phyloP scores from a whole-genome alignment of 2,113 vertebrate species.

The Tachycineta bicolor region DNA sequence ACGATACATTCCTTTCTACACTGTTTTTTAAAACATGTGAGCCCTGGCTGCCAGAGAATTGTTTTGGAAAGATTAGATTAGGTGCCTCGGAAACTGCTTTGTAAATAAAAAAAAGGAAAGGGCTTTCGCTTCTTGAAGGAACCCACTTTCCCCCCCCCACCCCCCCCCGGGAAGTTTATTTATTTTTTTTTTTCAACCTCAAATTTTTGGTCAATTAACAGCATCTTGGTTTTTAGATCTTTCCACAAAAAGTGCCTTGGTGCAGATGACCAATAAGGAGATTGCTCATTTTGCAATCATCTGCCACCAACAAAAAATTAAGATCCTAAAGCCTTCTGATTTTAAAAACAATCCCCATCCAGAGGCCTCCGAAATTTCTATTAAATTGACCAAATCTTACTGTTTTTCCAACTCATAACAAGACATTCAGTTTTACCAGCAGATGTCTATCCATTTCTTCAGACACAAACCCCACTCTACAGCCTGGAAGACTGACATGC shows the following conservation, averaged over 20 bases:
- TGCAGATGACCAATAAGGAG: not conserved
- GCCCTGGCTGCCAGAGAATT: not conserved
- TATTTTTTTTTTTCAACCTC: not conserved
- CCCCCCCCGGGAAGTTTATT: not conserved
- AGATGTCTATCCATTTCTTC: not conserved
- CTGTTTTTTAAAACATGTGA: not conserved
- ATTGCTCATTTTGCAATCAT: not conserved
- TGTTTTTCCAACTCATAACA: not conserved
- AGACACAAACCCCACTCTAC: not conserved
- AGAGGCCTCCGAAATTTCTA: not conserved
- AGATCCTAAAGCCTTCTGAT: not conserved
- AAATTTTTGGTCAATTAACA: not conserved
- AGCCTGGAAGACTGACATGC: not conserved
- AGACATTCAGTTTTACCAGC: not conserved
- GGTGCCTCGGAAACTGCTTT: not conserved
- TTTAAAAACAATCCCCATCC: not conserved
- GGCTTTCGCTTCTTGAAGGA: not conserved
- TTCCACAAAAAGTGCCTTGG: not conserved
- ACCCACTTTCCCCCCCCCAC: no score
- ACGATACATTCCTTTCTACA: not conserved
- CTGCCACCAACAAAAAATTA: not conserved
- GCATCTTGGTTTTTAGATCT: not conserved
- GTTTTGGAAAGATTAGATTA: slow-evolving; percentile 48
- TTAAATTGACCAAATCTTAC: not conserved
- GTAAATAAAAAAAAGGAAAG: not conserved